Percentiles rank a stretch among this genome's conserved stretches.
Evolutionary conservation across 2,888 invertebrate genomes (phyloP).

Genomic region (Drosophila anomelani): DNA sequence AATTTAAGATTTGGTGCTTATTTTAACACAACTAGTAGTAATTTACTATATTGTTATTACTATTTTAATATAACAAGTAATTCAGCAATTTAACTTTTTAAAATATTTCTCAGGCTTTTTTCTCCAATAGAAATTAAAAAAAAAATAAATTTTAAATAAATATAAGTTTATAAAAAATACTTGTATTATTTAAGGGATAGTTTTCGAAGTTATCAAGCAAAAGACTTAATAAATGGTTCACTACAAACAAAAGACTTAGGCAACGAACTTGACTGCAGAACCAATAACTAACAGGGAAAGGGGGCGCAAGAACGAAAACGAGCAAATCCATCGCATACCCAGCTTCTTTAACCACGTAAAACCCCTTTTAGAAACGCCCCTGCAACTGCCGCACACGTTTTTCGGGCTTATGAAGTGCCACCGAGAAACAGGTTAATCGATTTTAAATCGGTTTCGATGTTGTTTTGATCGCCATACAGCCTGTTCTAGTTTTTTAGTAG

Average conservation of each 20-base stretch:
- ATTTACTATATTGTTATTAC: no score
- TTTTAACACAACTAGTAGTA: background rate
- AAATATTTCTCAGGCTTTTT: background rate
- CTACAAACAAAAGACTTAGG: constrained; percentile 75
- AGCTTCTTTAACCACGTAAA: no score
- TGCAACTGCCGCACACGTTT: constrained; percentile 68
- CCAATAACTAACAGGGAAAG: no score
- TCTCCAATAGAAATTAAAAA: accelerated
- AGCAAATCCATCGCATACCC: no score
- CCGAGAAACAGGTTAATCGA: constrained; percentile 79
- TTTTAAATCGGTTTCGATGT: constrained; percentile 80
- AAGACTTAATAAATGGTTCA: no score
- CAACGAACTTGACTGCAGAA: constrained; percentile 62
- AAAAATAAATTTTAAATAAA: background rate
- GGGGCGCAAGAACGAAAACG: no score
- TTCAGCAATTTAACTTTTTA: no score
- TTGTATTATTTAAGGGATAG: background rate
- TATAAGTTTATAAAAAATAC: background rate
- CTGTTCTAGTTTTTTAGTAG: constrained; percentile 37
- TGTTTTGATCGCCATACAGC: constrained; percentile 68
- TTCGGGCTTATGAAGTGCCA: constrained; percentile 76
- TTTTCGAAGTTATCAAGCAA: no score
- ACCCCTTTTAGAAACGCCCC: background rate
- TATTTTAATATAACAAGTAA: no score
- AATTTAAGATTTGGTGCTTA: background rate